Conservation (phyloP, 2,113 vertebrate species). For the Cardinalis cardinalis region DNA sequence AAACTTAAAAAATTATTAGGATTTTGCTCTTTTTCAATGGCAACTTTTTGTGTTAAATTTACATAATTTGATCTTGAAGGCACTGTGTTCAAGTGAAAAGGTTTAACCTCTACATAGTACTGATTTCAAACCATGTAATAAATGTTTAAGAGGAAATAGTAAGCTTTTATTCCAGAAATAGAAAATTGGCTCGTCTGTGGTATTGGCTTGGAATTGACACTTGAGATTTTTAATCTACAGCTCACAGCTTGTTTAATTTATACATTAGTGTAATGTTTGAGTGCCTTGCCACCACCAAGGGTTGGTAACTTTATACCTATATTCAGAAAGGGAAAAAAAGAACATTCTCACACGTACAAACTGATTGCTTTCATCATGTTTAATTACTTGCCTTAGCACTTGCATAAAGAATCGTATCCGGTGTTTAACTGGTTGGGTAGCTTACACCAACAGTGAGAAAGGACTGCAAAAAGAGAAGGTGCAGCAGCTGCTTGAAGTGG, state of each 20-base stretch:
- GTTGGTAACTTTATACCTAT: conserved; percentile 41
- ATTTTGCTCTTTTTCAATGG: not conserved
- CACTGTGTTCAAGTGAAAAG: conserved; percentile 9
- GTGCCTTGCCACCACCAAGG: conserved; percentile 20
- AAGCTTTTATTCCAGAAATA: conserved; percentile 13
- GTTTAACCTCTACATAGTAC: conserved; percentile 13
- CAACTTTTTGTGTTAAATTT: conserved; percentile 26
- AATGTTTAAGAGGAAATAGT: conserved; percentile 43
- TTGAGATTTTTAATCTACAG: conserved; percentile 45
- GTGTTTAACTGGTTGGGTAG: conserved; percentile 59
- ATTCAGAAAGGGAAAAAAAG: conserved; percentile 43
- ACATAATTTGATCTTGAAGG: conserved; percentile 14
- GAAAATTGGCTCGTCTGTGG: not conserved
- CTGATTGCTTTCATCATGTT: conserved; percentile 75
- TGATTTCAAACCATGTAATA: conserved; percentile 28
- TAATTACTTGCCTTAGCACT: conserved; percentile 70
- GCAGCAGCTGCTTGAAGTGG: conserved; percentile 41
- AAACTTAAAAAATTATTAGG: not conserved
- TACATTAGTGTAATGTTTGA: conserved; percentile 21
- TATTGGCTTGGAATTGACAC: conserved; percentile 8
- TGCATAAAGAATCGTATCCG: conserved; percentile 54
- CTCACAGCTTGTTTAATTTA: conserved; percentile 53
- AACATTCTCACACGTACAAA: conserved; percentile 44
- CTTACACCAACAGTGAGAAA: conserved; percentile 50
- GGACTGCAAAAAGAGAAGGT: conserved; percentile 60